Conservation (phyloP, 2,797 vertebrate genomes). For the Parauchenoglanis ngamensis region DNA sequence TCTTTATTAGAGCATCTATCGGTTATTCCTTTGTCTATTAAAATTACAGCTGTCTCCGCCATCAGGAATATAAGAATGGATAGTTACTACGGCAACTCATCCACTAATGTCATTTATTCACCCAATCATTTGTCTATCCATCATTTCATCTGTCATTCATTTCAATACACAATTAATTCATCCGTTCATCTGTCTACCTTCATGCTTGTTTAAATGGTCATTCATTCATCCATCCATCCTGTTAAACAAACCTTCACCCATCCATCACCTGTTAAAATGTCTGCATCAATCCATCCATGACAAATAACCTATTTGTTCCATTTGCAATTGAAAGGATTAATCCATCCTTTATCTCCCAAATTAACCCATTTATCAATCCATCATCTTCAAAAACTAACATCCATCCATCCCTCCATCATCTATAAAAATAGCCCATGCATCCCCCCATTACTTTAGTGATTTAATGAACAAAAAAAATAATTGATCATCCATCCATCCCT, state of each 20-base stretch:
- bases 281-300: neutral
- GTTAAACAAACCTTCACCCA: neutral
- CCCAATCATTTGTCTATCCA: neutral
- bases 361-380: neutral
- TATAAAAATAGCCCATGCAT: neutral
- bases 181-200: neutral
- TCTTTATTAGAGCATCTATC: neutral
- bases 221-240: neutral
- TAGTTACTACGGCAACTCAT: neutral
- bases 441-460: too few species aligned
- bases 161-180: neutral
- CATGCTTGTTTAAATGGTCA: neutral
- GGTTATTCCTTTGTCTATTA: neutral
- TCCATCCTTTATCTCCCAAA: too few species aligned
- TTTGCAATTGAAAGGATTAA: too few species aligned
- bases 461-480: too few species aligned
- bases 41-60: neutral
- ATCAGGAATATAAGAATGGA: neutral
- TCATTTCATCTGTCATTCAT: slow-evolving; percentile 24
- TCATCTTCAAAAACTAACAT: neutral
- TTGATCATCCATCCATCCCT: too few species aligned
- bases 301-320: too few species aligned
- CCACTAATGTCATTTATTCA: neutral
- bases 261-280: neutral
- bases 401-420: neutral